Percentiles rank a stretch among this genome's conserved stretches.
Conservation (phyloP, 2,888 invertebrate genomes). For the Hemistola chrysoprasaria region DNA sequence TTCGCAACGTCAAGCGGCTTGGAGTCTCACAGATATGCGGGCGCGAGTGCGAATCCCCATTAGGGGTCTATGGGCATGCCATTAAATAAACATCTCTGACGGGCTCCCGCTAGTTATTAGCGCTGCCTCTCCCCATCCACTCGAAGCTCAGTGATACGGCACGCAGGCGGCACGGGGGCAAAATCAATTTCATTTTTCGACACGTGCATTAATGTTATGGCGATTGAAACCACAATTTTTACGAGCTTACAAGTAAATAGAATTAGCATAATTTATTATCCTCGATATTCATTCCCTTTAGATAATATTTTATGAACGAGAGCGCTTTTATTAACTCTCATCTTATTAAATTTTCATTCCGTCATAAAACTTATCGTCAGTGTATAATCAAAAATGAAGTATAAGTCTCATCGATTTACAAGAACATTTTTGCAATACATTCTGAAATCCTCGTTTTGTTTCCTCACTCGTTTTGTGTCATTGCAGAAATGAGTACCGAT, state of each 20-base stretch:
- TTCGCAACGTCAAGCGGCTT: constrained; percentile 30
- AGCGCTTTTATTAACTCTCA: constrained; percentile 13
- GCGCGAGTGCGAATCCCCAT: constrained; percentile 57
- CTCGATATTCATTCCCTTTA: constrained; percentile 18
- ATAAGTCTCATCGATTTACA: constrained; percentile 44
- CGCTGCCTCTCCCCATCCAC: constrained; percentile 70
- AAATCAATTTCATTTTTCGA: constrained; percentile 81
- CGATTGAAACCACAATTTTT: constrained; percentile 55
- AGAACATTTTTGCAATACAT: constrained; percentile 60
- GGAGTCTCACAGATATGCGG: constrained; percentile 31
- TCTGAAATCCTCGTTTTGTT: constrained; percentile 64
- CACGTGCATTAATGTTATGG: constrained; percentile 74
- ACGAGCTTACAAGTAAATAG: constrained; percentile 18
- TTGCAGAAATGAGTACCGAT: constrained; percentile 69
- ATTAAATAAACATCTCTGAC: constrained; percentile 81
- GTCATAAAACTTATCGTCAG: constrained; percentile 21
- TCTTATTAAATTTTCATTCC: constrained; percentile 19
- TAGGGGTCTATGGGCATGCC: constrained; percentile 74
- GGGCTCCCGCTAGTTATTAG: constrained; percentile 76
- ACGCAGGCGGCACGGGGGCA: constrained; percentile 70
- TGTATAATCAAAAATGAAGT: constrained; percentile 34
- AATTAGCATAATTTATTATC: constrained; percentile 30
- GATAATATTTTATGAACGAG: constrained; percentile 8
- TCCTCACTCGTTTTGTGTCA: constrained; percentile 70
- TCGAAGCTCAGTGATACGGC: constrained; percentile 75